Evolutionary conservation across 2,113 vertebrate species (phyloP), one percentile per base, ranked within the genome.

Genomic region (Pomatostomus ruficeps): DNA sequence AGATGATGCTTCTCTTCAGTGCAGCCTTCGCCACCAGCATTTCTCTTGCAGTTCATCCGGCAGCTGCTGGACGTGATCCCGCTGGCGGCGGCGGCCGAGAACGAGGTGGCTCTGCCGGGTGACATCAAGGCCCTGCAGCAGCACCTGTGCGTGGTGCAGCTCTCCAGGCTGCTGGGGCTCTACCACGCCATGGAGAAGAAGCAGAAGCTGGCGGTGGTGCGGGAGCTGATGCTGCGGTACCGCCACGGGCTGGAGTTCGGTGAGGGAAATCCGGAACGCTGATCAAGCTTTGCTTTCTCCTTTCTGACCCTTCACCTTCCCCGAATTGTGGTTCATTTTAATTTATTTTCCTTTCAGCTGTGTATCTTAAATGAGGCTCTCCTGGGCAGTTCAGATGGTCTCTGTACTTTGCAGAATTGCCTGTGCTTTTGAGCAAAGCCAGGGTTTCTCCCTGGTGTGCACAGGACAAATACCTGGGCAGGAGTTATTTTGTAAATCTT

Each of bases 131-230:
- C 98, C 9, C 97, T 99, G 58, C 99, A 99, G 94, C 99, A 99
- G n/a, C 99, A 99, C 90, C 46, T 99, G 95, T 99, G 99, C 49
- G 98, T 99, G 75, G 98, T 98, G 51, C 99, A 99, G 97, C 98
- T 99, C 94, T 98, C 98, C 1, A 98, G 99, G 15, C 96, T 98
- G 22, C 98, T 99, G 3, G 99, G 99, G 1, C 97, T 99, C 73
- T 99, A 99, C 36, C 99, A 99, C 25, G 51, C 95, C 3, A 98
- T 99, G 87, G 98, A 98, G 77, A 97, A 97, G 48, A 91, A 96
- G 4, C 98, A 98, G 14, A 99, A 99, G 73, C 97, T 99, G 94
- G 88, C 67, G 17, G 98, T 98, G 8, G 98, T 99, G 82, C 42
- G 83, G 35, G 99, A 99, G 93, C 94, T 99, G 77, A 99, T 99